Conservation (phyloP, 2,888 invertebrate species). For the Drosophila melanosoma region DNA sequence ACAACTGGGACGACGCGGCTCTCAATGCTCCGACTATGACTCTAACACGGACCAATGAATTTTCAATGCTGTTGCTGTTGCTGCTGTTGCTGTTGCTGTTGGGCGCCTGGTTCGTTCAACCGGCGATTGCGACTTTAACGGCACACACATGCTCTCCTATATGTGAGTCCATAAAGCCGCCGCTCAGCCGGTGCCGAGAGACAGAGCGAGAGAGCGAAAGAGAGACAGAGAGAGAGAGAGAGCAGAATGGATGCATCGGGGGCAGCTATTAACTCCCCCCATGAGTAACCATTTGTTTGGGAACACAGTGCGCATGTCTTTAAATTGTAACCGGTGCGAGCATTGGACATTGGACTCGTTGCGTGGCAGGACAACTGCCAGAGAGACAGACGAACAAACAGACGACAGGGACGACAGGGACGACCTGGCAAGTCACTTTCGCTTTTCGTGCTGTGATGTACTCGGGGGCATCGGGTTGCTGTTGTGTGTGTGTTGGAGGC, state of each 20-base stretch:
- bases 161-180: slow-evolving; percentile 10
- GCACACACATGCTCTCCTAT: slow-evolving; percentile 50
- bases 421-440: slow-evolving; percentile 63
- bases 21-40: slow-evolving; percentile 15
- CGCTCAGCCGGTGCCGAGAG: slow-evolving; percentile 28
- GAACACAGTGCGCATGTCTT: slow-evolving; percentile 45
- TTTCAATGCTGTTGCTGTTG: slow-evolving; percentile 69
- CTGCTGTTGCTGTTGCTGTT: slow-evolving; percentile 53
- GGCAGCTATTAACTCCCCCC: background rate
- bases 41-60: slow-evolving; percentile 64
- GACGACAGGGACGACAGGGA: slow-evolving; percentile 16
- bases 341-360: slow-evolving; percentile 35
- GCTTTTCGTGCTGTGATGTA: slow-evolving; percentile 54
- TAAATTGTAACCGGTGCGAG: slow-evolving; percentile 33
- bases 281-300: slow-evolving; percentile 2
- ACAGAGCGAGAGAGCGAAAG: background rate
- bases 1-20: slow-evolving; percentile 40
- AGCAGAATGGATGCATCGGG: slow-evolving; percentile 10
- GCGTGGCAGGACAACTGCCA: slow-evolving; percentile 50
- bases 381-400: slow-evolving; percentile 11
- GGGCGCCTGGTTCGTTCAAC: slow-evolving; percentile 74
- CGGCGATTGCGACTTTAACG: slow-evolving; percentile 61
- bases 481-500: background rate
- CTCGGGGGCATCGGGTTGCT: slow-evolving; percentile 6
- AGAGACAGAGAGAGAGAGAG: slow-evolving; percentile 2